A percentile compares a stretch with the other conserved stretches of the same genome.
These are phyloP conservation scores for Hyperopisus bebe DNA, from an alignment of 2,113 vertebrate species.

Conservation along the genomic window DNA sequence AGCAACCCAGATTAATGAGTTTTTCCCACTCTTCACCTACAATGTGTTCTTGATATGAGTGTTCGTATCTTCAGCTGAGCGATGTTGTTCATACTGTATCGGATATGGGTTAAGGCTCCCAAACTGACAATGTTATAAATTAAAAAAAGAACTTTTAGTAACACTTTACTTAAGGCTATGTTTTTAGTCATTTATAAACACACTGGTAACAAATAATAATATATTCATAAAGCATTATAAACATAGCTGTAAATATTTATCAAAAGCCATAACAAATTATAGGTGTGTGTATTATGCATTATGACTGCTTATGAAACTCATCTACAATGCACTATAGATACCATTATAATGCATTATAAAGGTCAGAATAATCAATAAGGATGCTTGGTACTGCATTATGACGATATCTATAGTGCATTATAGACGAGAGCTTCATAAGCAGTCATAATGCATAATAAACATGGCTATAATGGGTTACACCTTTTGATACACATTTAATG, in stretches of 20 bases:
- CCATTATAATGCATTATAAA: too few species aligned
- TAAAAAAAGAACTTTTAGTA: not conserved
- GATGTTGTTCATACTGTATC: not conserved
- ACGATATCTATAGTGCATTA: too few species aligned
- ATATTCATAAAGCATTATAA: too few species aligned
- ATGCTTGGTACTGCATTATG: too few species aligned
- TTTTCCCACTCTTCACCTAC: slow-evolving; percentile 27
- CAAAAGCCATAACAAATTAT: too few species aligned
- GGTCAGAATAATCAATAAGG: too few species aligned
- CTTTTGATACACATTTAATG: too few species aligned
- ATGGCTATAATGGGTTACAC: not conserved
- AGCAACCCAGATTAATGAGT: slow-evolving; percentile 34
- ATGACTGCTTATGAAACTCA: not conserved
- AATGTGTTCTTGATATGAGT: not conserved
- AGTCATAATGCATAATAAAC: not conserved
- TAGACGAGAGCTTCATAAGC: too few species aligned
- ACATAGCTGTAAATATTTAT: too few species aligned
- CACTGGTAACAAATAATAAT: too few species aligned
- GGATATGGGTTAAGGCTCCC: slow-evolving; percentile 2
- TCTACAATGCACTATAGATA: not conserved
- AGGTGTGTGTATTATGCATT: not conserved
- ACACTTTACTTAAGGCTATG: too few species aligned
- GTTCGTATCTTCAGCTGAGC: not conserved
- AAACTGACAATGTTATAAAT: not conserved
- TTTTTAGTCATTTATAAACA: too few species aligned